Conservation (phyloP, 92 coral and sea anemone genomes). For the Chrysogorgia sp. region DNA sequence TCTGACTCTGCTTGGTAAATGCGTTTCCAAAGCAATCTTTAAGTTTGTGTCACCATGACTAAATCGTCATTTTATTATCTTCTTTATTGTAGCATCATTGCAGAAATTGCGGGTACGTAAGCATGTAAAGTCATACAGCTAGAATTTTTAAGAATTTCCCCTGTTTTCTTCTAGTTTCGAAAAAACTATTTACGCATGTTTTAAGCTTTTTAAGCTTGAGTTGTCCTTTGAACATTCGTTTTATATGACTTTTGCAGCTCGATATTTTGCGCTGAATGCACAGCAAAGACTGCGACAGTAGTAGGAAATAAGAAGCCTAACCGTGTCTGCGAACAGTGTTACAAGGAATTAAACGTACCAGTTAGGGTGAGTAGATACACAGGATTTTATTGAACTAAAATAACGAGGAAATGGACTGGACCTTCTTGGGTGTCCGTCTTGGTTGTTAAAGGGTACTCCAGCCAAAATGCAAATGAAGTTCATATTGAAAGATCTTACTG, state of each 20-base stretch:
- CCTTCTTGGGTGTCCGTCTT: no score
- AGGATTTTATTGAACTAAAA: background rate
- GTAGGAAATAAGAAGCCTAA: constrained; percentile 87
- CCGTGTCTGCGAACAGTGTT: constrained; percentile 89
- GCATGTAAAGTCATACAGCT: no score
- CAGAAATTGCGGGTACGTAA: constrained; percentile 92
- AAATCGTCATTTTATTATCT: background rate
- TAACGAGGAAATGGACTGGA: background rate
- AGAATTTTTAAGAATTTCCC: no score
- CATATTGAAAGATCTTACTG: no score
- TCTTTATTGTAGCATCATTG: constrained; percentile 82
- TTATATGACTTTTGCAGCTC: constrained; percentile 50
- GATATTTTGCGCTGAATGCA: constrained; percentile 89
- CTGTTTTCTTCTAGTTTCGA: no score
- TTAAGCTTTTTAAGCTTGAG: no score
- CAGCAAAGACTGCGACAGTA: constrained; percentile 77
- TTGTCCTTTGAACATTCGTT: background rate
- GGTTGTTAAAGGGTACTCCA: no score
- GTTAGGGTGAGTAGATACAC: constrained; percentile 64
- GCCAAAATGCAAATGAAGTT: no score
- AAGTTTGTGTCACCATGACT: no score
- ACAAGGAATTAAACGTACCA: constrained; percentile 85
- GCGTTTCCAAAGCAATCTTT: no score
- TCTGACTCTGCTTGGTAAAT: no score
- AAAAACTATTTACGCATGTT: no score